Conservation (phyloP, 2,113 vertebrate species). For the Phyllopteryx taeniolatus region DNA sequence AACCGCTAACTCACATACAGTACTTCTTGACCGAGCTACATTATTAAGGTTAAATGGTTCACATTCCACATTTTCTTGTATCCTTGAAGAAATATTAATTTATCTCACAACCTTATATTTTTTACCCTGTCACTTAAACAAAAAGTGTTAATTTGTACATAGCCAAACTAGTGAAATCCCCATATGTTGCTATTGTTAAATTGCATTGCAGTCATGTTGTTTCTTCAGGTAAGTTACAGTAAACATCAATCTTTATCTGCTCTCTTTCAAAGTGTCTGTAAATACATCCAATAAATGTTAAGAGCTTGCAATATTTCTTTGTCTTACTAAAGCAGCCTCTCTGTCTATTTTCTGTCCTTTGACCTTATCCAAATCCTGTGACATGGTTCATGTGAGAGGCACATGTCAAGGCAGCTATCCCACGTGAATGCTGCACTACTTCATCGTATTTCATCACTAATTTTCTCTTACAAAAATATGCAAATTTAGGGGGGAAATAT, state of each 20-base stretch:
- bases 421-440: background rate
- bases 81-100: conserved; percentile 54
- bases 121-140: conserved; percentile 31
- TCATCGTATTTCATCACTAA: background rate
- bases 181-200: conserved; percentile 54
- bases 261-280: conserved; percentile 65
- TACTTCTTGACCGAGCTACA: conserved; percentile 1
- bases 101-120: conserved; percentile 51
- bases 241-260: conserved; percentile 40
- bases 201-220: conserved; percentile 35
- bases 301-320: conserved; percentile 52
- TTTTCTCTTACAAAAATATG: background rate
- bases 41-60: conserved; percentile 15
- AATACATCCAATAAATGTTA: conserved; percentile 78
- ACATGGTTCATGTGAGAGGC: background rate
- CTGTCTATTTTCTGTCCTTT: conserved; percentile 31
- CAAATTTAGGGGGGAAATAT: background rate
- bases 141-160: conserved; percentile 71
- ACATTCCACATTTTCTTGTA: conserved; percentile 41
- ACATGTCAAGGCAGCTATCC: background rate
- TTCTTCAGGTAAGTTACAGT: conserved; percentile 36
- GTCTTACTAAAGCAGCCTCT: conserved; percentile 33
- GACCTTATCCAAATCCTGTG: background rate
- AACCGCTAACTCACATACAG: background rate
- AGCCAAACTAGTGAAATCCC: conserved; percentile 42